These are phyloP conservation scores for Elymnias hypermnestra DNA, from an alignment of 1,140 invertebrate species.

Conservation along the genomic window DNA sequence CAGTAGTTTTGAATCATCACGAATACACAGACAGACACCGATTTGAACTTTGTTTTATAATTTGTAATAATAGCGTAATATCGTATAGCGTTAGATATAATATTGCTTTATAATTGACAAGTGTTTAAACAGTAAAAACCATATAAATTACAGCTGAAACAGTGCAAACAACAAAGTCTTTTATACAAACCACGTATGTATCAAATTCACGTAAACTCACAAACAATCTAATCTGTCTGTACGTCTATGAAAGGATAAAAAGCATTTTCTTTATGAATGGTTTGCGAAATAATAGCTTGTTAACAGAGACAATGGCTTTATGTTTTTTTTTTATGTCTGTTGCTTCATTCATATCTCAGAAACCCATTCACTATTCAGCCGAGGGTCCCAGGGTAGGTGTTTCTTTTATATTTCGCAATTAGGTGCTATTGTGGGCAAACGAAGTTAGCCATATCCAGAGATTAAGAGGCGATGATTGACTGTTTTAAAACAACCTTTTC, in stretches of 20 bases:
- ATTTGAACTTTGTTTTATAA: too few species aligned
- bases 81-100: too few species aligned
- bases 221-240: background rate
- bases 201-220: background rate
- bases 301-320: conserved; percentile 11
- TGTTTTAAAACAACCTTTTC: too few species aligned
- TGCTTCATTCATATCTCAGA: conserved; percentile 9
- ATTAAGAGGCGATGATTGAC: background rate
- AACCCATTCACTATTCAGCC: conserved; percentile 5
- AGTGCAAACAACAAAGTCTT: background rate
- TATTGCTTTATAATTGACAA: too few species aligned
- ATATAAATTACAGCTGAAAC: too few species aligned
- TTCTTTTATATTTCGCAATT: background rate
- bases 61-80: too few species aligned
- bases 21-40: too few species aligned
- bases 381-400: background rate
- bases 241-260: conserved; percentile 11
- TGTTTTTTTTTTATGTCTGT: background rate
- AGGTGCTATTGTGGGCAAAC: background rate
- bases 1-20: too few species aligned
- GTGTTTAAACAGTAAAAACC: too few species aligned
- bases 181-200: background rate
- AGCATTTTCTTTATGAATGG: conserved; percentile 13
- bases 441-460: background rate
- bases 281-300: conserved; percentile 14